Evolutionary conservation across 1,140 invertebrate species (phyloP), one percentile per base, ranked within the genome.

Genomic region (Bombus ignitus): DNA sequence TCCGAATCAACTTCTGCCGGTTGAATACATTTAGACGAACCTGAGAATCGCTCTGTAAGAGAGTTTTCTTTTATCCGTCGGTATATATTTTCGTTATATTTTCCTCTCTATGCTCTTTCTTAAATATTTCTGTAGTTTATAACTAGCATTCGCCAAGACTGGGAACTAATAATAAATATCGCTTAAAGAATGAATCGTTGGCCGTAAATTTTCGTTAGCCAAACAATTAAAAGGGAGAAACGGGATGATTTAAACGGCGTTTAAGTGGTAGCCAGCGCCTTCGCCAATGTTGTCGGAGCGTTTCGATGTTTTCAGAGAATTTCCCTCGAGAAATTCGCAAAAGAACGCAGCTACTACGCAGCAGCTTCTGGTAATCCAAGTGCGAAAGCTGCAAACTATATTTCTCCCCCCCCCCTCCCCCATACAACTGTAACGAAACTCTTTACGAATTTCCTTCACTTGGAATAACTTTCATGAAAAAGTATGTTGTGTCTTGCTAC

Each of bases 301-400:
- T 77, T 39, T 62, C 53, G n/a, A 77, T 62, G 62, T 77, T 62
- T 42, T 35, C 22, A 2, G 25, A 37, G 35, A 37, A 77, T 77
- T 77, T 77, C 75, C 75, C 57, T 15, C 35, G 75, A 77, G 75
- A 77, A 77, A 77, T 77, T 39, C n/a, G 57, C 15, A 62, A 77
- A 77, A 22, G 75, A 77, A 62, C 75, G 35, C 25, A 39, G 37
- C 15, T 77, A 77, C 62, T 77, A 77, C 28, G 35, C 32, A 32
- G 44, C 35, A 76, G 53, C 28, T n/a, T 42, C 53, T 62, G 13
- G n/a, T 77, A 77, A 77, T 53, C 10, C 35, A 35, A 39, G 59
- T 25, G 59, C 32, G 47, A 74, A 15, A 39, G 37, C 35, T 62
- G n/a, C 53, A 15, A 39, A 22, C 13, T 28, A 39, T 39, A 42